A percentile compares a stretch with the other conserved stretches of the same genome.
These are phyloP conservation scores for Teleiodes luculella DNA, from an alignment of 2,888 invertebrate genomes.

Conservation along the genomic window DNA sequence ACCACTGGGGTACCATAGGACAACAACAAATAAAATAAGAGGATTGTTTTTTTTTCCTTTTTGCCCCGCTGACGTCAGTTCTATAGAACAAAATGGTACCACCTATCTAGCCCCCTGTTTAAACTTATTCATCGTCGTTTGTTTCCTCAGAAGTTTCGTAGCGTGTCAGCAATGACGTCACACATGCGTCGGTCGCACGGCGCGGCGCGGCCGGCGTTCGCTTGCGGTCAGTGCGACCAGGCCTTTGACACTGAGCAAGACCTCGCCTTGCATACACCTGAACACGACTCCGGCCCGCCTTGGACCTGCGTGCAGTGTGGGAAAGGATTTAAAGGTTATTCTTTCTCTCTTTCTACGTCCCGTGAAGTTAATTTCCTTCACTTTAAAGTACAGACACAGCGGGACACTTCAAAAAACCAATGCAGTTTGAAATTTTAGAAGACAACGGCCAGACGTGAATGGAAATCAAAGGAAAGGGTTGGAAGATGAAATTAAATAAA, in stretches of 20 bases:
- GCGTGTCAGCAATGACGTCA: slow-evolving; percentile 33
- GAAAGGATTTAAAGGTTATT: slow-evolving; percentile 71
- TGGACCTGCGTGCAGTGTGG: slow-evolving; percentile 68
- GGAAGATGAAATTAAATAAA: no score
- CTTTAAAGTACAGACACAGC: no score
- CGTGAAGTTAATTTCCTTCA: no score
- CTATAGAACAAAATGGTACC: no score
- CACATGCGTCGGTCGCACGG: slow-evolving; percentile 43
- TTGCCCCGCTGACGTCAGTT: no score
- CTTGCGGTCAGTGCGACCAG: slow-evolving; percentile 65
- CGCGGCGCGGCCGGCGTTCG: slow-evolving; percentile 23
- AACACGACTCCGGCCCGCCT: slow-evolving; percentile 53
- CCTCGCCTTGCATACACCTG: slow-evolving; percentile 62
- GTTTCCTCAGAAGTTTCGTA: slow-evolving; percentile 49
- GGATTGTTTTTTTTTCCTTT: neutral
- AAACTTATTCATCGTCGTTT: neutral
- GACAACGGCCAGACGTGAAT: no score
- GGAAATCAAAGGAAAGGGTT: no score
- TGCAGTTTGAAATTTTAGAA: no score
- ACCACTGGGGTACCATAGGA: no score
- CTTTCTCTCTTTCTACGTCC: no score
- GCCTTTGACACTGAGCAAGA: slow-evolving; percentile 69
- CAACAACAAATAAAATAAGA: no score
- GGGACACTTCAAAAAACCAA: no score
- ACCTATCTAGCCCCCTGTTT: neutral